Evolutionary conservation across 2,797 vertebrate genomes (phyloP).

Genomic region (Anabas testudineus): DNA sequence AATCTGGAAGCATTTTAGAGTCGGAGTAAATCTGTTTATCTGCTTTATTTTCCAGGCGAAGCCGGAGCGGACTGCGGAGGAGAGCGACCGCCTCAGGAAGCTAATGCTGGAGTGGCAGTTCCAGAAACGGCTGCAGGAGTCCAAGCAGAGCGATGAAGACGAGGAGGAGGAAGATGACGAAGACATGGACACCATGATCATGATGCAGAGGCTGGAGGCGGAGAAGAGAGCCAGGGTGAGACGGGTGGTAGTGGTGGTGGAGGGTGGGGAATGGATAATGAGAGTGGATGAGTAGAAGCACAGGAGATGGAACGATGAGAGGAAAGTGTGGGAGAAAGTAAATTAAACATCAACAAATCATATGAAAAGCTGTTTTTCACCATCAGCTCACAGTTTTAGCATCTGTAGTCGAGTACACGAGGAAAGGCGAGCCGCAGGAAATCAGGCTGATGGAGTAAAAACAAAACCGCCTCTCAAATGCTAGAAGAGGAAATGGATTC

Average conservation of each 20-base stretch:
- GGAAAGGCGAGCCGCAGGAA: constrained; percentile 45
- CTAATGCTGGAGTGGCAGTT: constrained; percentile 99
- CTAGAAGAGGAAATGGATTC: constrained; percentile 41
- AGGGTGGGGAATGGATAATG: neutral
- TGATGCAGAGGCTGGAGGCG: constrained; percentile 97
- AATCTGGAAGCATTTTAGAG: too few species aligned
- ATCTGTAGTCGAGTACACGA: constrained; percentile 10
- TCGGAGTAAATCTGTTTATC: too few species aligned
- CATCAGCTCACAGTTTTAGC: constrained; percentile 27
- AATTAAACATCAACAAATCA: too few species aligned
- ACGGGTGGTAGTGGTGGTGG: neutral
- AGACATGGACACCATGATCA: constrained; percentile 95
- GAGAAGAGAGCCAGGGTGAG: constrained; percentile 98
- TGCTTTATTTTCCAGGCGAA: constrained; percentile 81
- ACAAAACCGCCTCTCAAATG: constrained; percentile 41
- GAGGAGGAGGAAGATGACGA: constrained; percentile 97
- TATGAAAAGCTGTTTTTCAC: constrained; percentile 6
- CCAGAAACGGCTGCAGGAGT: constrained; percentile 97
- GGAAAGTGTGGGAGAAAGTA: neutral
- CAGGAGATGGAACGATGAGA: neutral
- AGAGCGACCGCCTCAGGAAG: constrained; percentile 94
- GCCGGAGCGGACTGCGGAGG: constrained; percentile 92
- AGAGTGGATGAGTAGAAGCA: neutral
- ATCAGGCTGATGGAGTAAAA: constrained; percentile 26
- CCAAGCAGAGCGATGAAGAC: constrained; percentile 95